phyloP scores from a whole-genome alignment of 2,113 vertebrate species.

The Cariama cristata region DNA sequence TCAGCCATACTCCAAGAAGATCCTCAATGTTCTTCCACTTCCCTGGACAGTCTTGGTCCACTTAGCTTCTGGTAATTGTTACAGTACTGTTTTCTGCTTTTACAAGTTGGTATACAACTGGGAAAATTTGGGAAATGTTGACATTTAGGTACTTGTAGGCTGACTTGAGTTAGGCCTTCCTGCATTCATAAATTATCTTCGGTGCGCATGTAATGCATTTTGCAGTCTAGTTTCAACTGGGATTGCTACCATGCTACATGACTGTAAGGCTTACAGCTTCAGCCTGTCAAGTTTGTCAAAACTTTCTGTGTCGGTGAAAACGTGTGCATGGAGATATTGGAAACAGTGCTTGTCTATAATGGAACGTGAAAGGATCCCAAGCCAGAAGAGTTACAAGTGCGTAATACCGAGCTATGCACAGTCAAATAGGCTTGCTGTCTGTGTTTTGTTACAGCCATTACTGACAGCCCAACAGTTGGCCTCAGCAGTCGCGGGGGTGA shows the following conservation, averaged over 20 bases:
- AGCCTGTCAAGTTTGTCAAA: background rate
- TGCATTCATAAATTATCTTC: background rate
- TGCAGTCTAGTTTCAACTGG: background rate
- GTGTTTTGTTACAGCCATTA: slow-evolving; percentile 84
- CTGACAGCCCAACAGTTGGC: slow-evolving; percentile 96
- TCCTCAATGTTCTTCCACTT: background rate
- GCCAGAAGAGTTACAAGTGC: background rate
- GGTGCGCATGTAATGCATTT: background rate
- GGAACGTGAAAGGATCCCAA: background rate
- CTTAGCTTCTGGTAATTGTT: background rate
- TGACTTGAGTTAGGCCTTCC: background rate
- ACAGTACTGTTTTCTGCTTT: background rate
- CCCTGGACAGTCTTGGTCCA: background rate
- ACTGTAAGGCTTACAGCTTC: background rate
- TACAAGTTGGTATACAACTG: background rate
- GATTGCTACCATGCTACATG: background rate
- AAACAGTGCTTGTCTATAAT: background rate
- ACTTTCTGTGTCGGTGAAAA: background rate
- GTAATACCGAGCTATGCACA: background rate
- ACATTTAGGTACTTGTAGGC: background rate
- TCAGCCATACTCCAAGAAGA: background rate
- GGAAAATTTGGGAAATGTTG: background rate
- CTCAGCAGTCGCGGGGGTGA: slow-evolving; percentile 92
- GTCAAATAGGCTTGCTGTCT: background rate
- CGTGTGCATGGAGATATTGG: background rate